Percentiles rank a stretch among this genome's conserved stretches.
phyloP scores from a whole-genome alignment of 2,797 vertebrate species.

The Pipistrellus pipistrellus region DNA sequence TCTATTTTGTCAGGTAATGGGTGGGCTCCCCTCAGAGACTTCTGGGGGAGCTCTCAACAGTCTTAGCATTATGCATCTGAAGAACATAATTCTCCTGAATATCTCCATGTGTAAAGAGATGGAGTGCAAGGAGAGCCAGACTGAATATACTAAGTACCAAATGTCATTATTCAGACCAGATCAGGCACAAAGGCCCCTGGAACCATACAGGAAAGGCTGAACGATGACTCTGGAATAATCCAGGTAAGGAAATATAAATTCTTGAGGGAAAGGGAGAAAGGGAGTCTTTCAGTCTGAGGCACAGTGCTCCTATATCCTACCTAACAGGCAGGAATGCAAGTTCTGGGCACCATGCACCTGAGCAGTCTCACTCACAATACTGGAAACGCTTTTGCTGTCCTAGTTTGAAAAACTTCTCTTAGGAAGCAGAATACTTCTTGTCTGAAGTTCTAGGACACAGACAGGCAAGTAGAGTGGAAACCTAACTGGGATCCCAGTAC shows the following conservation, averaged over 20 bases:
- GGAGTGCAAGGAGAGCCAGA: neutral
- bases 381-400: neutral
- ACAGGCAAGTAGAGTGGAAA: neutral
- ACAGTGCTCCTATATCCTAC: neutral
- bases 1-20: slow-evolving; percentile 47
- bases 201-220: neutral
- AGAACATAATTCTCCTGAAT: slow-evolving; percentile 49
- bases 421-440: neutral
- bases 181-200: neutral
- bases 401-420: neutral
- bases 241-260: neutral
- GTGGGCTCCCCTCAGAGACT: slow-evolving; percentile 4
- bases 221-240: neutral
- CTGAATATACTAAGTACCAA: neutral
- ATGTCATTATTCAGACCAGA: neutral
- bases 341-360: too few relatives aligned
- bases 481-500: neutral
- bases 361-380: neutral
- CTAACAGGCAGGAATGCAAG: neutral
- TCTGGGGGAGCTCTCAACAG: neutral
- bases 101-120: neutral
- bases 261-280: neutral
- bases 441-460: neutral
- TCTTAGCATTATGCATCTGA: neutral
- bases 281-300: too few relatives aligned